A percentile compares a stretch with the other conserved stretches of the same genome.
Conservation (phyloP, 2,888 invertebrate genomes). For the Campoplex nolae region DNA sequence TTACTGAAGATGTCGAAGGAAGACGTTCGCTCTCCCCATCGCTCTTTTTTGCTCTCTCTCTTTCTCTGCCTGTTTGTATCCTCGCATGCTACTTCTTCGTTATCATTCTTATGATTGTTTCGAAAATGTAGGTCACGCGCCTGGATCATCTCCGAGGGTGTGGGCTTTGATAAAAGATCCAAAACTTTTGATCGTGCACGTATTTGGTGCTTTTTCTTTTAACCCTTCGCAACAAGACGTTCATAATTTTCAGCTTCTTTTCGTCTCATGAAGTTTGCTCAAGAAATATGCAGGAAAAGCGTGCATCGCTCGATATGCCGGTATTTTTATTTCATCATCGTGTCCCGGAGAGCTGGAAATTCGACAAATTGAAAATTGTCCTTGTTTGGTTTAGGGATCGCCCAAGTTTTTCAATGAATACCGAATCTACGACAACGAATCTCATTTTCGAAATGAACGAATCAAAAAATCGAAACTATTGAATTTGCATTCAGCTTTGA, state of each 20-base stretch:
- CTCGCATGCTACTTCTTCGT: slow-evolving; percentile 22
- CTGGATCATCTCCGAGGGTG: slow-evolving; percentile 58
- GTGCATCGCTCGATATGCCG: not conserved
- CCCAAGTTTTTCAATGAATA: too few species aligned
- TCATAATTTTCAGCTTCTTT: slow-evolving; percentile 14
- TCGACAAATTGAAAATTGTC: not conserved
- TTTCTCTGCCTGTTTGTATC: not conserved
- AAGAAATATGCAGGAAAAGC: not conserved
- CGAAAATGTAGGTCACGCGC: slow-evolving; percentile 57
- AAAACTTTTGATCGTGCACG: slow-evolving; percentile 33
- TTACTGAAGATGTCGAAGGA: slow-evolving; percentile 35
- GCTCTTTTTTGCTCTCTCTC: slow-evolving; percentile 3
- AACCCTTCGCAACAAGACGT: slow-evolving; percentile 15
- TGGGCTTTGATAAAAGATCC: slow-evolving; percentile 40
- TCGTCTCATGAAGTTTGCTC: not conserved
- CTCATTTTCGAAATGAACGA: too few species aligned
- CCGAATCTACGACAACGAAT: too few species aligned
- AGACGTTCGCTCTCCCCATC: not conserved
- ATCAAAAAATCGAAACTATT: not conserved
- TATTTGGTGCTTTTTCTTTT: slow-evolving; percentile 16
- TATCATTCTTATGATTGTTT: slow-evolving; percentile 42
- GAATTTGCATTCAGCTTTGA: not conserved
- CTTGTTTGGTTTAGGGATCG: too few species aligned
- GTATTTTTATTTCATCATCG: not conserved
- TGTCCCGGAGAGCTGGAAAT: not conserved